Percentiles rank a stretch among this genome's conserved stretches.
These are phyloP conservation scores for Quadroppia sp. DNA, from an alignment of 2,888 invertebrate genomes.

Conservation along the genomic window DNA sequence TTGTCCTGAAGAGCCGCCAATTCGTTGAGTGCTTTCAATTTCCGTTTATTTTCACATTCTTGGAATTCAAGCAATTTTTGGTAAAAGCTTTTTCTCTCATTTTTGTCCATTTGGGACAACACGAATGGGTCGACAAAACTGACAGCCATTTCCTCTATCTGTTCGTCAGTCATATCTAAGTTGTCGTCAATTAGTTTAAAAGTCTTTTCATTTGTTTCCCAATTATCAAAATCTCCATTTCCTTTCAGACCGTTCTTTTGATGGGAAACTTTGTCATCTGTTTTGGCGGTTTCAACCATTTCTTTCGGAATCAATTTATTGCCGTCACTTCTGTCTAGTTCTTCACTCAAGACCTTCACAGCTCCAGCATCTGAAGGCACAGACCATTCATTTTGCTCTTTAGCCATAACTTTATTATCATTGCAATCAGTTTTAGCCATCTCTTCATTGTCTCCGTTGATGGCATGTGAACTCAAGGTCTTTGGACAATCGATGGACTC, in stretches of 20 bases:
- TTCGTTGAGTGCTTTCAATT: slow-evolving; percentile 1
- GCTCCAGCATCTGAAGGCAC: too few species aligned
- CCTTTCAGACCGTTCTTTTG: not conserved
- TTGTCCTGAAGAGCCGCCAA: not conserved
- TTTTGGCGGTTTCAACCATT: not conserved
- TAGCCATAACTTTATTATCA: not conserved
- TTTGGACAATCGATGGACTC: not conserved
- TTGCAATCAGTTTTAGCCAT: not conserved
- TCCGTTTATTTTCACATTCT: not conserved
- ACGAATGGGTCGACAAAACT: not conserved
- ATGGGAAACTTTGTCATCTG: not conserved
- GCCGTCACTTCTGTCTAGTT: not conserved
- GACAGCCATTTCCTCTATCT: slow-evolving; percentile 17
- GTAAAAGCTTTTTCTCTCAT: not conserved
- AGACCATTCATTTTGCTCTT: not conserved
- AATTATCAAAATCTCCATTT: not conserved
- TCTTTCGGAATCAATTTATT: not conserved
- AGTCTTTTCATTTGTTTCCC: not conserved
- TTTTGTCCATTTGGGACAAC: not conserved
- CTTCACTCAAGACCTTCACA: not conserved
- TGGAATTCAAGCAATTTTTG: not conserved
- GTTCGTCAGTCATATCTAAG: not conserved
- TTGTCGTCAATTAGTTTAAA: not conserved
- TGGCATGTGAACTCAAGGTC: too few species aligned
- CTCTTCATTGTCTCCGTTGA: too few species aligned